Evolutionary conservation across 2,888 invertebrate genomes (phyloP).

Genomic region (Apamea sordens): DNA sequence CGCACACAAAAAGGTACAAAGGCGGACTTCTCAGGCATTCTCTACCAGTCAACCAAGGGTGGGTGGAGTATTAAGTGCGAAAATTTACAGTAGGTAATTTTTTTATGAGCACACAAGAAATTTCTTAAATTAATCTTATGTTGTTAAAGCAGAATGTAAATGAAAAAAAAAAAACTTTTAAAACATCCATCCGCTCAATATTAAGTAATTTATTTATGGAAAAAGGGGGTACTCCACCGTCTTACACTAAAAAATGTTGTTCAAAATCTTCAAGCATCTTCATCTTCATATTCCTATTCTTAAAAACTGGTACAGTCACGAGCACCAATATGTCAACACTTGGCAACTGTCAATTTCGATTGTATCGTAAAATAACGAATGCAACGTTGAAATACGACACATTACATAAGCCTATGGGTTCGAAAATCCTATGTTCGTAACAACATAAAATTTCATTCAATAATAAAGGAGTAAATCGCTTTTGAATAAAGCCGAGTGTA

Average conservation of each 20-base stretch:
- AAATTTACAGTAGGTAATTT: neutral
- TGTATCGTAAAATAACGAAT: too few relatives aligned
- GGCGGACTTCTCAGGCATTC: too few relatives aligned
- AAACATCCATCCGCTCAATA: slow-evolving; percentile 1
- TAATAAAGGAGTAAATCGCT: too few relatives aligned
- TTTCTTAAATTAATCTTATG: neutral
- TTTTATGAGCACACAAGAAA: neutral
- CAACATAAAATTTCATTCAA: too few relatives aligned
- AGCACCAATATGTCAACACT: too few relatives aligned
- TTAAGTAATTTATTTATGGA: neutral
- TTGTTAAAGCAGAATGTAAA: neutral
- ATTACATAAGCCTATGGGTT: too few relatives aligned
- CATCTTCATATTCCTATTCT: neutral
- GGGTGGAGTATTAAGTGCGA: neutral
- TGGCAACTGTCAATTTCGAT: too few relatives aligned
- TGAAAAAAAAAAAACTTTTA: slow-evolving; percentile 1
- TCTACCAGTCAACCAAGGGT: too few relatives aligned
- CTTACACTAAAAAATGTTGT: neutral
- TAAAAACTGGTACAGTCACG: slow-evolving; percentile 13
- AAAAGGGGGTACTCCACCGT: neutral
- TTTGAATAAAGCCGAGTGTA: too few relatives aligned
- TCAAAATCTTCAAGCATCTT: neutral
- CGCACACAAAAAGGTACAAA: too few relatives aligned
- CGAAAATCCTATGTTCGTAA: too few relatives aligned
- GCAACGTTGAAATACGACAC: too few relatives aligned